Evolutionary conservation across 1,140 invertebrate genomes (phyloP).

Genomic region (Magallana angulata): DNA sequence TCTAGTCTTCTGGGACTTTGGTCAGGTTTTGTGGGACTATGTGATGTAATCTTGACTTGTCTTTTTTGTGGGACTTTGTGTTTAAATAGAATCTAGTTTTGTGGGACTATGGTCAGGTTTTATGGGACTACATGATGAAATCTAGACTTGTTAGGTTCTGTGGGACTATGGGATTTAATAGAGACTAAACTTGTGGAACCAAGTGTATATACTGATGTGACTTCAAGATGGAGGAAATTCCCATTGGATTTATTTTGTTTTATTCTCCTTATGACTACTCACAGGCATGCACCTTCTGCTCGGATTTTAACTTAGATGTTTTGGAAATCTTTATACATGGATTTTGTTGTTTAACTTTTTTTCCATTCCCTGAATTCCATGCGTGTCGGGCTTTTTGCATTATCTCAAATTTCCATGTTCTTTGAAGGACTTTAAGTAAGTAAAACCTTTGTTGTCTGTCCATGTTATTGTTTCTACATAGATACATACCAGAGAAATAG

Average conservation of each 20-base stretch:
- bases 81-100: too few relatives aligned
- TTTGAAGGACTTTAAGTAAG: too few relatives aligned
- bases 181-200: too few relatives aligned
- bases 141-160: too few relatives aligned
- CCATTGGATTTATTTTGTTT: constrained; percentile 36
- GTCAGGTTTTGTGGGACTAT: neutral
- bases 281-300: neutral
- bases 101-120: too few relatives aligned
- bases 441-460: too few relatives aligned
- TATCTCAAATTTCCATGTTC: too few relatives aligned
- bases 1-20: neutral
- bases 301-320: constrained; percentile 26
- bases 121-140: too few relatives aligned
- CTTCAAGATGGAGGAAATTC: constrained; percentile 12
- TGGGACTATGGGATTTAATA: too few relatives aligned
- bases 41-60: neutral
- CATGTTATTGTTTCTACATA: too few relatives aligned
- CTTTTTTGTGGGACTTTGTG: neutral
- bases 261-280: constrained; percentile 31
- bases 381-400: neutral
- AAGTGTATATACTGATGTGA: too few relatives aligned
- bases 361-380: constrained; percentile 23
- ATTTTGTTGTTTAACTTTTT: constrained; percentile 29
- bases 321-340: constrained; percentile 39
- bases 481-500: too few relatives aligned